Evolutionary conservation across 64 coral and sea anemone species (phyloP).

Genomic region (Dendrophyllia cribrosa): DNA sequence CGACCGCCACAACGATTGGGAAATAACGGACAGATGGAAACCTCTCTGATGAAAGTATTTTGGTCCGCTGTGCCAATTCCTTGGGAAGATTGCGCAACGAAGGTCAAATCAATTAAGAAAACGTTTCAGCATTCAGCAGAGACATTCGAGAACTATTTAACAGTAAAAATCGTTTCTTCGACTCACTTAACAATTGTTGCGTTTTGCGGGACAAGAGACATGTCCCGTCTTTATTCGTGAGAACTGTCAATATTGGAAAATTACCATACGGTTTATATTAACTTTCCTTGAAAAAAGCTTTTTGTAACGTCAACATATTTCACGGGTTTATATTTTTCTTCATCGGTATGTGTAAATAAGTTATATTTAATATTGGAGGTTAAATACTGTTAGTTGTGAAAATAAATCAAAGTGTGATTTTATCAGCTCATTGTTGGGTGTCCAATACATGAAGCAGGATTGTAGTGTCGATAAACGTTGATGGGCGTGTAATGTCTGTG

Average conservation of each 20-base stretch:
- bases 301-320: neutral
- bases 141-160: neutral
- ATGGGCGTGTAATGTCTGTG: neutral
- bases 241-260: too few species aligned
- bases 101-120: too few species aligned
- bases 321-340: neutral
- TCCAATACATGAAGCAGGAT: conserved; percentile 5
- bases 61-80: neutral
- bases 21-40: neutral
- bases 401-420: conserved; percentile 32
- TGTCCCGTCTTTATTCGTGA: too few species aligned
- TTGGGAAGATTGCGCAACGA: too few species aligned
- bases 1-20: too few species aligned
- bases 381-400: conserved; percentile 24
- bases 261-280: neutral
- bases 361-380: neutral
- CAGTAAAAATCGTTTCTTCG: neutral
- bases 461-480: neutral
- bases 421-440: conserved; percentile 7
- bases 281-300: neutral
- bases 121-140: too few species aligned
- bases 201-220: neutral
- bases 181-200: neutral
- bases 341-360: conserved; percentile 37
- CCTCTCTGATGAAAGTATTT: neutral